Percentiles rank a stretch among this genome's conserved stretches.
phyloP scores from a whole-genome alignment of 2,797 vertebrate genomes.

The Cynodonichthys magdalenae region DNA sequence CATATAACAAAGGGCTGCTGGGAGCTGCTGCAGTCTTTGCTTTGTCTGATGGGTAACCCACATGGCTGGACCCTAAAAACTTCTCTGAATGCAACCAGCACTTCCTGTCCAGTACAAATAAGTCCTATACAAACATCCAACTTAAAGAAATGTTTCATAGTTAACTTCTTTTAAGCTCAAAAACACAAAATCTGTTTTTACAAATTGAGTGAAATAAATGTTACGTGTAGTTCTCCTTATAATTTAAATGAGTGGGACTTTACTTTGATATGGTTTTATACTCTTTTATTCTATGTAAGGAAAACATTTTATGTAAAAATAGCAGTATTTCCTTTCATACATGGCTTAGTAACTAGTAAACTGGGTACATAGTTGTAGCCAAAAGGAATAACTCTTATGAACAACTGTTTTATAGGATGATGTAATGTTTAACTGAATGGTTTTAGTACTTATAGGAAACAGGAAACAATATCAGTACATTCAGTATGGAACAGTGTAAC shows the following conservation, averaged over 20 bases:
- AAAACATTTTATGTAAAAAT: background rate
- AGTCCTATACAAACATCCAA: background rate
- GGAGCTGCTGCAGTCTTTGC: background rate
- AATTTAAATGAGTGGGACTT: background rate
- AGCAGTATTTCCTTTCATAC: background rate
- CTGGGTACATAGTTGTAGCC: no score
- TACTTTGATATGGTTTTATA: background rate
- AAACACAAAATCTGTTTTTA: background rate
- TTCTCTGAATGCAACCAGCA: background rate
- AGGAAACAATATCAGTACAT: no score
- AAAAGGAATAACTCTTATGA: no score
- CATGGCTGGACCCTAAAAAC: background rate
- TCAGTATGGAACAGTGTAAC: no score
- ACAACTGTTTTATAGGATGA: no score
- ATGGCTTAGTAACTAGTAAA: background rate
- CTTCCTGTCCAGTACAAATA: background rate
- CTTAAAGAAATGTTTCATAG: conserved; percentile 4
- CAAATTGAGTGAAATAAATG: background rate
- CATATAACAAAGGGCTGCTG: background rate
- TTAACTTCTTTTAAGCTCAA: conserved; percentile 1
- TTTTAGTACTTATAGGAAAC: no score
- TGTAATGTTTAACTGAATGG: no score
- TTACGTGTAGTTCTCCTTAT: background rate
- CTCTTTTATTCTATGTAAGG: background rate
- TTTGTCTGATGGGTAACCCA: background rate